Conservation (phyloP, 2,113 vertebrate species). For the Suncus etruscus region DNA sequence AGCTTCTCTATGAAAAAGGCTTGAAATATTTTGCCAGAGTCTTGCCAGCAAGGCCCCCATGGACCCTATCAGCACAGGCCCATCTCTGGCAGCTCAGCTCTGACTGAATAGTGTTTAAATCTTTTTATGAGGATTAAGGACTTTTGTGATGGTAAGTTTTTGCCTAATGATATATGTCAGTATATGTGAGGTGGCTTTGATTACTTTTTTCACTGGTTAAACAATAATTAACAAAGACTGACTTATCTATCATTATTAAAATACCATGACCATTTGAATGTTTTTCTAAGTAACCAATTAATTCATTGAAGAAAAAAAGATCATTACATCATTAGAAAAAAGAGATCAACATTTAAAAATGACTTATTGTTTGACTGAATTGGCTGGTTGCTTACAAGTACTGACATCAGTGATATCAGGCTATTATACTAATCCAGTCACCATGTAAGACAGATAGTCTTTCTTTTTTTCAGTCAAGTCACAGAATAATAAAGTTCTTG, state of each 20-base stretch:
- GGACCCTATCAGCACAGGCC: no score
- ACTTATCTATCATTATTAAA: not conserved
- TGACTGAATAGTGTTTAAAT: no score
- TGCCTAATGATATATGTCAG: no score
- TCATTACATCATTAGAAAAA: not conserved
- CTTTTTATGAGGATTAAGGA: no score
- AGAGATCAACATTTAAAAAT: conserved; percentile 22
- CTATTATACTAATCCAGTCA: not conserved
- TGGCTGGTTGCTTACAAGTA: conserved; percentile 33
- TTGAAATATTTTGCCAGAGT: no score
- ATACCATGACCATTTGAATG: conserved; percentile 23
- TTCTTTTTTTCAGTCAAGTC: conserved; percentile 9
- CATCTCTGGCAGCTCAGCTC: no score
- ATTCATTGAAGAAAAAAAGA: conserved; percentile 60
- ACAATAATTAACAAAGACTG: not conserved
- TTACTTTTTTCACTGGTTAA: conserved; percentile 20
- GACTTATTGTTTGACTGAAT: conserved; percentile 46
- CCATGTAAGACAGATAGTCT: not conserved
- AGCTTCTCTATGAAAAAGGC: no score
- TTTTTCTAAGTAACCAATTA: conserved; percentile 55
- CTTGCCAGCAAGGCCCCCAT: no score
- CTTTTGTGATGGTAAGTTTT: no score
- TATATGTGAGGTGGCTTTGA: not conserved
- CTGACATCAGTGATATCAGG: not conserved
- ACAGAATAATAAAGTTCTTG: conserved; percentile 31